Conservation (phyloP, 2,888 invertebrate genomes). For the Nephrotoma appendiculata region DNA sequence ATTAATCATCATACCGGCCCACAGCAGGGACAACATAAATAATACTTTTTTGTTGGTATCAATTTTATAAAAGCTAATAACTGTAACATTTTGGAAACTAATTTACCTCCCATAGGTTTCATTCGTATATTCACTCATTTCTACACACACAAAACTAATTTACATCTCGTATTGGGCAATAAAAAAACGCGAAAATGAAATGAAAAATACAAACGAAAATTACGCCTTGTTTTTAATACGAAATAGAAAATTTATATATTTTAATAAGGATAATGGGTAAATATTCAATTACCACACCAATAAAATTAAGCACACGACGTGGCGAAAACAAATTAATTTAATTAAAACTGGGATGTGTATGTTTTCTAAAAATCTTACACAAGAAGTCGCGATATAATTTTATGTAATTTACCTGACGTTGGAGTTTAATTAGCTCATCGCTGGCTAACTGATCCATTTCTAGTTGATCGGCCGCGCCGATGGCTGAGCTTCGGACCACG, state of each 20-base stretch:
- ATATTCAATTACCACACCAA: not conserved
- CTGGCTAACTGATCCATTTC: conserved; percentile 68
- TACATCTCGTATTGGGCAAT: not conserved
- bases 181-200: not conserved
- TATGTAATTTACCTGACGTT: conserved; percentile 44
- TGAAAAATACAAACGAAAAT: not conserved
- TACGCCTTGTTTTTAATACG: not conserved
- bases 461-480: conserved; percentile 40
- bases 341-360: not conserved
- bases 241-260: not conserved
- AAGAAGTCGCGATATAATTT: not conserved
- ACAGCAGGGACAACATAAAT: not conserved
- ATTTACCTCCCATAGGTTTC: not conserved
- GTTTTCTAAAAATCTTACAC: not conserved
- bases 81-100: not conserved
- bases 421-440: conserved; percentile 57
- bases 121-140: not conserved
- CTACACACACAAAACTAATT: not conserved
- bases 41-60: not conserved
- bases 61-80: not conserved
- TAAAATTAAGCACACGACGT: not conserved
- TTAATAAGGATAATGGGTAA: not conserved
- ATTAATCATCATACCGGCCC: not conserved
- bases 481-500: not conserved
- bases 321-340: not conserved